Conservation (phyloP, 2,888 invertebrate genomes). For the Dryococelus australis region DNA sequence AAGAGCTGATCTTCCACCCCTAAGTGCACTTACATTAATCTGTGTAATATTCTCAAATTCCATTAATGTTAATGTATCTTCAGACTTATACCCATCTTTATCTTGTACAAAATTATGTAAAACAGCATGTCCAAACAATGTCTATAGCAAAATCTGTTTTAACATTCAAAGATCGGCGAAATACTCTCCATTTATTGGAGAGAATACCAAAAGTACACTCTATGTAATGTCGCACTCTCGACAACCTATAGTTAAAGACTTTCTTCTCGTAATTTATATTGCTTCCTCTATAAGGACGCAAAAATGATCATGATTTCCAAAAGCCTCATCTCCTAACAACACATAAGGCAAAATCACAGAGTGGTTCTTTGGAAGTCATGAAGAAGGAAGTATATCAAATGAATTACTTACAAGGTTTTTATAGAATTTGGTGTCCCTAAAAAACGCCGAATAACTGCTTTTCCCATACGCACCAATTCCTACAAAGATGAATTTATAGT, state of each 20-base stretch:
- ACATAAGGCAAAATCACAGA: background rate
- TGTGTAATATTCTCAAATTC: too few relatives aligned
- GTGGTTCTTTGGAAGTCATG: background rate
- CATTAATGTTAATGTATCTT: constrained; percentile 32
- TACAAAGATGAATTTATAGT: constrained; percentile 48
- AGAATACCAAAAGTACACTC: constrained; percentile 46
- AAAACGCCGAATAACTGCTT: background rate
- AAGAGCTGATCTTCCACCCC: too few relatives aligned
- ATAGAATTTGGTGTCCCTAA: background rate
- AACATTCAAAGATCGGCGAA: constrained; percentile 44
- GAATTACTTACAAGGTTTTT: background rate
- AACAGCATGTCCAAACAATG: constrained; percentile 32
- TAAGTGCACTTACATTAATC: too few relatives aligned
- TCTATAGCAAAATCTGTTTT: constrained; percentile 30
- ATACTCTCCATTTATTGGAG: constrained; percentile 44
- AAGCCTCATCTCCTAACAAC: constrained; percentile 28
- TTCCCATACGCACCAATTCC: constrained; percentile 48
- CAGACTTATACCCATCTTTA: constrained; percentile 38
- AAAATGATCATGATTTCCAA: constrained; percentile 37
- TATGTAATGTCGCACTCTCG: constrained; percentile 37
- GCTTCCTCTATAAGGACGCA: constrained; percentile 45
- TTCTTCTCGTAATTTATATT: constrained; percentile 40
- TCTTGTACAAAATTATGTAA: constrained; percentile 41
- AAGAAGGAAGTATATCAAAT: background rate
- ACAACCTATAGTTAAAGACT: constrained; percentile 49